A percentile compares a stretch with the other conserved stretches of the same genome.
Conservation (phyloP, 2,797 vertebrate genomes). For the Etheostoma nigrum region DNA sequence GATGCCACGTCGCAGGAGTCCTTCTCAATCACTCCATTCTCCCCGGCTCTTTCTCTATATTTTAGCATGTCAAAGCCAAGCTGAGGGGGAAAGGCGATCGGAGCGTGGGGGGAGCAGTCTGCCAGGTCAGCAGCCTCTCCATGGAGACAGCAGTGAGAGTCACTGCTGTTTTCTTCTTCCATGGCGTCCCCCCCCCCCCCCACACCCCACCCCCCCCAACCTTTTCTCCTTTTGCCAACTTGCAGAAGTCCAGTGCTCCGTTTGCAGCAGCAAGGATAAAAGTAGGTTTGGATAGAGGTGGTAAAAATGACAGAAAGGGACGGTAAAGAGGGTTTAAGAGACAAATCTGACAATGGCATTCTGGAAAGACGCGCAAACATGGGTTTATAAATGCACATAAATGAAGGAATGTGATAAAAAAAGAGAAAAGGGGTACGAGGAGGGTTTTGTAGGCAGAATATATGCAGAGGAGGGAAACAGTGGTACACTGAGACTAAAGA, state of each 20-base stretch:
- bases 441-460: slow-evolving; percentile 43
- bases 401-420: slow-evolving; percentile 63
- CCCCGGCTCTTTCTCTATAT: slow-evolving; percentile 48
- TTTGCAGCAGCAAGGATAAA: slow-evolving; percentile 39
- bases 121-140: slow-evolving; percentile 83
- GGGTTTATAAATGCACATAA: slow-evolving; percentile 64
- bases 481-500: slow-evolving; percentile 58
- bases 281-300: slow-evolving; percentile 34
- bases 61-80: slow-evolving; percentile 71
- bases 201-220: slow-evolving; percentile 9
- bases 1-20: slow-evolving; percentile 51
- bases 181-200: slow-evolving; percentile 17
- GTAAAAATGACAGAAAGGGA: slow-evolving; percentile 48
- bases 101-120: slow-evolving; percentile 42
- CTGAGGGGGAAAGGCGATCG: slow-evolving; percentile 34
- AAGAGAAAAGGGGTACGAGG: slow-evolving; percentile 16
- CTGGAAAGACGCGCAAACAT: slow-evolving; percentile 37
- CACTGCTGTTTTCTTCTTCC: slow-evolving; percentile 70
- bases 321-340: slow-evolving; percentile 49
- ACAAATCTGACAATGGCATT: slow-evolving; percentile 51
- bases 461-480: slow-evolving; percentile 30
- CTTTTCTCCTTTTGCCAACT: slow-evolving; percentile 39
- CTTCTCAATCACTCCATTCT: slow-evolving; percentile 46
- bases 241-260: slow-evolving; percentile 54
- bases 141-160: slow-evolving; percentile 78